Conservation (phyloP, 23 tunicate species). For the Ciona savignyi region DNA sequence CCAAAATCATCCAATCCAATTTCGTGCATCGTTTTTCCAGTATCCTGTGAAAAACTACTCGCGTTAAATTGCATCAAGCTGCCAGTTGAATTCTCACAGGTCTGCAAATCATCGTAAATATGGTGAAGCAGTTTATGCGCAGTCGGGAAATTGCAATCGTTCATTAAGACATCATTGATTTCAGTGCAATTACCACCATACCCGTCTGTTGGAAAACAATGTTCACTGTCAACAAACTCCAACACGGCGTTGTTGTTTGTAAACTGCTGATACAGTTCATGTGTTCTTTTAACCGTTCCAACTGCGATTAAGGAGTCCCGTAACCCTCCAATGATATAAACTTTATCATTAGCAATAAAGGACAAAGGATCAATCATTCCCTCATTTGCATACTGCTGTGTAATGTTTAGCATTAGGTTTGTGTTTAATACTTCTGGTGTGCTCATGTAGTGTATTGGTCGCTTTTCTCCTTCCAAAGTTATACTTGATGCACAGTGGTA, state of each 20-base stretch:
- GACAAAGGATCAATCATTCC: constrained; percentile 12
- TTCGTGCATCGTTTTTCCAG: constrained; percentile 4
- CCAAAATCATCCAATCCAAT: constrained; percentile 26
- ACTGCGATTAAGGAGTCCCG: constrained; percentile 12
- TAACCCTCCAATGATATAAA: constrained; percentile 20
- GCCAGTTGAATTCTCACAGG: background rate
- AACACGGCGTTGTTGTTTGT: background rate
- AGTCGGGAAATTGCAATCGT: constrained; percentile 18
- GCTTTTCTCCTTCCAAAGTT: background rate
- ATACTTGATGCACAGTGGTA: constrained; percentile 9
- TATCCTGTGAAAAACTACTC: background rate
- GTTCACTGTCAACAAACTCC: background rate
- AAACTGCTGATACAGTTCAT: constrained; percentile 15
- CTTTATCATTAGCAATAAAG: constrained; percentile 6
- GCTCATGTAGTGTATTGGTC: constrained; percentile 3
- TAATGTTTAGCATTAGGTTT: background rate
- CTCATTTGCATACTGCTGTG: background rate
- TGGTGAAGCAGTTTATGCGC: constrained; percentile 33
- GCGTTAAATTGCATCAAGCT: constrained; percentile 13
- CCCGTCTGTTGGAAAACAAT: constrained; percentile 25
- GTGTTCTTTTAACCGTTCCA: constrained; percentile 24
- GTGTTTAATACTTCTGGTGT: constrained; percentile 12
- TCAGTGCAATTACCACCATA: constrained; percentile 28
- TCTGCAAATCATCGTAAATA: constrained; percentile 10
- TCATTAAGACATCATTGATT: constrained; percentile 4